These are phyloP conservation scores for Drosophila conformis DNA, from an alignment of 2,888 invertebrate genomes.

Conservation along the genomic window DNA sequence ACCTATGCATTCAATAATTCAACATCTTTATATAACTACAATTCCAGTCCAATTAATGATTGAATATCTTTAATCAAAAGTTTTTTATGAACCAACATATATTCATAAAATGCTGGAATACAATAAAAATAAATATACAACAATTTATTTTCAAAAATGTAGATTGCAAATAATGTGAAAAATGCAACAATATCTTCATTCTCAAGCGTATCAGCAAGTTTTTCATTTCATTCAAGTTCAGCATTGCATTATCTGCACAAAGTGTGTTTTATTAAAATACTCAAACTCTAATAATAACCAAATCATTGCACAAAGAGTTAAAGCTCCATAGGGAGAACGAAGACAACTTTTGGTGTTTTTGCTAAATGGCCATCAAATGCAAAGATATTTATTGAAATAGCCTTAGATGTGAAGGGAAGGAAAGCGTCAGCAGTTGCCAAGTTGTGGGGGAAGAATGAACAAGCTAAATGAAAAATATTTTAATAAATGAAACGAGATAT, in stretches of 20 bases:
- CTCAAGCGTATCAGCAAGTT: not conserved
- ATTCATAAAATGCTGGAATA: not conserved
- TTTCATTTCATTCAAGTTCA: not conserved
- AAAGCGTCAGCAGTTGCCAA: conserved; percentile 32
- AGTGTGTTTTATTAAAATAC: not conserved
- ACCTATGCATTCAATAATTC: conserved; percentile 3
- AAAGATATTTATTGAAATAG: conserved; percentile 19
- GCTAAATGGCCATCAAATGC: conserved; percentile 24
- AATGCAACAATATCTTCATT: not conserved
- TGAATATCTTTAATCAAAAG: not conserved
- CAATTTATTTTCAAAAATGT: not conserved
- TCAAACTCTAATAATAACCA: conserved; percentile 28
- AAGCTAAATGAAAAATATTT: conserved; percentile 33
- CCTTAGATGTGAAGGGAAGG: not conserved
- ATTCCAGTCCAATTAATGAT: not conserved
- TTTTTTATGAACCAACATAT: not conserved
- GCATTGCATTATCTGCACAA: not conserved
- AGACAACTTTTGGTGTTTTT: conserved; percentile 15
- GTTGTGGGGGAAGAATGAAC: conserved; percentile 2
- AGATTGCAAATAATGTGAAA: not conserved
- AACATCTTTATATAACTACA: not conserved
- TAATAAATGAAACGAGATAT: conserved; percentile 50
- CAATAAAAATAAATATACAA: not conserved
- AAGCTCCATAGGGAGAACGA: not conserved
- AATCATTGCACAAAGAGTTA: conserved; percentile 45